These are phyloP conservation scores for Gryon sp. DNA, from an alignment of 1,140 invertebrate species.

Conservation along the genomic window DNA sequence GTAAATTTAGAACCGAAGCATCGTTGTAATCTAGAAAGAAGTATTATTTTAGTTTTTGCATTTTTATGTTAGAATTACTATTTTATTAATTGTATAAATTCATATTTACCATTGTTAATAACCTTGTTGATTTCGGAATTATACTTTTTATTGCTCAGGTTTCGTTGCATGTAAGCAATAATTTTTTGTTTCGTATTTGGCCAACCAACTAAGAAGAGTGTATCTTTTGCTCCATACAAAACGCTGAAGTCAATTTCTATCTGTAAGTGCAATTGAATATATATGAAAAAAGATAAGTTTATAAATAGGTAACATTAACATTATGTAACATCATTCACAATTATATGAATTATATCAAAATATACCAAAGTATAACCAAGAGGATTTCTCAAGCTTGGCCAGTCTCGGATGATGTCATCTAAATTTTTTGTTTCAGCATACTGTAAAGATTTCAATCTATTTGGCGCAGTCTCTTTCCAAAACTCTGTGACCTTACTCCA, in stretches of 20 bases:
- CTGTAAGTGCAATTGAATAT: too few species aligned
- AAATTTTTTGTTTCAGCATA: too few species aligned
- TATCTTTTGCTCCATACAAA: not conserved
- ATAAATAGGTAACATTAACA: too few species aligned
- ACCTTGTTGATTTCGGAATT: not conserved
- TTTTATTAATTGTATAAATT: not conserved
- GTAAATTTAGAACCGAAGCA: not conserved
- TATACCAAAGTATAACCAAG: too few species aligned
- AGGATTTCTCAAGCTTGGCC: too few species aligned
- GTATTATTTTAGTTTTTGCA: not conserved
- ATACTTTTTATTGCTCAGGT: not conserved
- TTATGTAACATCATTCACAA: too few species aligned
- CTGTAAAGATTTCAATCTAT: too few species aligned
- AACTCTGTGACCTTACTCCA: too few species aligned
- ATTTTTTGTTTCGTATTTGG: not conserved
- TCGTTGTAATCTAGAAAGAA: slow-evolving; percentile 1
- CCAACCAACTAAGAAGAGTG: not conserved
- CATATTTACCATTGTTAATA: not conserved
- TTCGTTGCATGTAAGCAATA: not conserved
- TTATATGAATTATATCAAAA: too few species aligned
- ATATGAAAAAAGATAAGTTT: too few species aligned
- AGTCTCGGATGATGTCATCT: too few species aligned
- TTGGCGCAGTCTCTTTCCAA: too few species aligned
- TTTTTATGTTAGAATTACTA: not conserved
- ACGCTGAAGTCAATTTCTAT: not conserved